These are phyloP conservation scores for Pardalotus punctatus DNA, from an alignment of 2,113 vertebrate genomes.

Conservation along the genomic window DNA sequence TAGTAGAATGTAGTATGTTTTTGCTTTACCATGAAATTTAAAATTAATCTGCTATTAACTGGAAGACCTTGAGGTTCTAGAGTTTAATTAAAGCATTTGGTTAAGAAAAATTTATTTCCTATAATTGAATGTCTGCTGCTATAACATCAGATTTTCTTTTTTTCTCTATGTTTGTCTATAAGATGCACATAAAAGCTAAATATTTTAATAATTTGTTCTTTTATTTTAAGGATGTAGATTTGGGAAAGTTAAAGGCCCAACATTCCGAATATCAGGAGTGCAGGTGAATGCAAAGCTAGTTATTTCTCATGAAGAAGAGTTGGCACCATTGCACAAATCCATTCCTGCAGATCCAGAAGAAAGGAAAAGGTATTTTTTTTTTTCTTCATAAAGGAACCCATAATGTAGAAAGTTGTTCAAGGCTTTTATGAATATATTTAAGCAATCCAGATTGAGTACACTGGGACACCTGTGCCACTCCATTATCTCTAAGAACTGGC, in stretches of 20 bases:
- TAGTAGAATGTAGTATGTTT: background rate
- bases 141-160: background rate
- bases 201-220: background rate
- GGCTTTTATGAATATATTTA: background rate
- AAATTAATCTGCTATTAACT: background rate
- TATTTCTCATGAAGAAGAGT: slow-evolving; percentile 94
- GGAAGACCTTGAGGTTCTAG: background rate
- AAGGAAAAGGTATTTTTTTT: slow-evolving; percentile 86
- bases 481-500: background rate
- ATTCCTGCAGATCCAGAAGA: slow-evolving; percentile 94
- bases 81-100: background rate
- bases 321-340: slow-evolving; percentile 91
- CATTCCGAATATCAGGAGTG: slow-evolving; percentile 96
- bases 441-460: background rate
- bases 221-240: slow-evolving; percentile 84
- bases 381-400: background rate
- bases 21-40: background rate
- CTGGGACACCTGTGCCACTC: background rate
- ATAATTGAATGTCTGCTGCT: background rate
- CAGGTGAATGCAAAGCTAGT: slow-evolving; percentile 96
- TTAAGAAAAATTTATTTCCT: background rate
- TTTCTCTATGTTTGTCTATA: background rate
- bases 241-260: slow-evolving; percentile 96
- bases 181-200: background rate
- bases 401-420: slow-evolving; percentile 19